Conservation (phyloP, 2,888 invertebrate species). For the Machimus atricapillus region DNA sequence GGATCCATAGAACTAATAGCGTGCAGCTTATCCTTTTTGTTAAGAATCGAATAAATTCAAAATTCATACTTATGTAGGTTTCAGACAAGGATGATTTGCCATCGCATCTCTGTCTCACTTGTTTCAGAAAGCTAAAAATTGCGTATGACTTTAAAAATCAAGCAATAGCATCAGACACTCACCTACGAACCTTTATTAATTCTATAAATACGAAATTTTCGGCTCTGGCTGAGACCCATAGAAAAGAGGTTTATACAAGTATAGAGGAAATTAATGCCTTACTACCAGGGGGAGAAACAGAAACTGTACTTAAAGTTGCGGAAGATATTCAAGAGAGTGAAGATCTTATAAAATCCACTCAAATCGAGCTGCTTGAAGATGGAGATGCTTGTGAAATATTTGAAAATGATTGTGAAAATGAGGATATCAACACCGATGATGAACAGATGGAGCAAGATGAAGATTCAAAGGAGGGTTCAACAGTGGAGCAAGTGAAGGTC, state of each 20-base stretch:
- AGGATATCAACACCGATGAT: neutral
- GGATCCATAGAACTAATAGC: too few relatives aligned
- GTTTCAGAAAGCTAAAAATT: conserved; percentile 44
- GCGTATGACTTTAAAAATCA: conserved; percentile 46
- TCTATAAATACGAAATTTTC: conserved; percentile 42
- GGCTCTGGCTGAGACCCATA: neutral
- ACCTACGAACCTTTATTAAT: conserved; percentile 41
- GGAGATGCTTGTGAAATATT: neutral
- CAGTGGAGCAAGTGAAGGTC: neutral
- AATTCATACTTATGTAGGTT: conserved; percentile 23
- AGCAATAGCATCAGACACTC: conserved; percentile 42
- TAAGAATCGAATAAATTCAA: too few relatives aligned
- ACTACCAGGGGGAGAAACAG: neutral
- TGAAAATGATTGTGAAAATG: neutral
- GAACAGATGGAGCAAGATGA: neutral
- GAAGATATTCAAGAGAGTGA: neutral
- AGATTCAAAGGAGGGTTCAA: neutral
- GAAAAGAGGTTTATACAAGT: neutral
- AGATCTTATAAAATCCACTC: neutral
- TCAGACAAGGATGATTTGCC: conserved; percentile 47
- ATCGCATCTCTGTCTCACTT: conserved; percentile 45
- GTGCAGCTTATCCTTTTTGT: too few relatives aligned
- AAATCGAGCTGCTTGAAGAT: neutral
- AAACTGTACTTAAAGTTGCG: neutral
- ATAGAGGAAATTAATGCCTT: neutral